Evolutionary conservation across 2,113 vertebrate species (phyloP).

Genomic region (Halcyon malimbica): DNA sequence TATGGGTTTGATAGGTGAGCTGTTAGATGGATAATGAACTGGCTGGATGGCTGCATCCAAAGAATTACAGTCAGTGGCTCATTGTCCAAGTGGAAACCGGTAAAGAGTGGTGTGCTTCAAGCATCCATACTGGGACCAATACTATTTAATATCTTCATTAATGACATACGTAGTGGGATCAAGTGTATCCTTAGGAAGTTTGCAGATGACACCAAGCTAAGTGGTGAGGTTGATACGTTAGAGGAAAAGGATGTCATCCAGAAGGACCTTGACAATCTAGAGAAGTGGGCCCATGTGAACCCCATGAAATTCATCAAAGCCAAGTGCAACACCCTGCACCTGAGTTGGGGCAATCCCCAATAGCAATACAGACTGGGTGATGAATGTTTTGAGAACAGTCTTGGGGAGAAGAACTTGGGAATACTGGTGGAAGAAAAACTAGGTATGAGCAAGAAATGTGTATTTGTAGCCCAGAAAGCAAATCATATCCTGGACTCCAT

Average conservation of each 20-base stretch:
- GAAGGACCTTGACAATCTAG: not conserved
- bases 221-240: not conserved
- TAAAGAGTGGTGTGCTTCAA: not conserved
- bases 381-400: not conserved
- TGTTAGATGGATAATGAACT: not conserved
- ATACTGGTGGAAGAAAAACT: not conserved
- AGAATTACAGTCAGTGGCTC: not conserved
- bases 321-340: not conserved
- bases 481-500: not conserved
- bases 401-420: not conserved
- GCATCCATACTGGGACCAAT: not conserved
- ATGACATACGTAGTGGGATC: not conserved
- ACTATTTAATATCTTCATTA: not conserved
- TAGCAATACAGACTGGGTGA: not conserved
- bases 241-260: not conserved
- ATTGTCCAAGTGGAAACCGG: not conserved
- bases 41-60: fast-evolving
- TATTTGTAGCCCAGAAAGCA: not conserved
- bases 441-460: fast-evolving
- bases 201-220: not conserved
- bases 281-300: not conserved
- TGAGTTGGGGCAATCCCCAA: not conserved
- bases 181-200: not conserved
- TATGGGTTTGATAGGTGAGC: not conserved
- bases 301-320: not conserved